Evolutionary conservation across 1,140 invertebrate genomes (phyloP), one percentile per base, ranked within the genome.

Genomic region (Drosophila suzukii): DNA sequence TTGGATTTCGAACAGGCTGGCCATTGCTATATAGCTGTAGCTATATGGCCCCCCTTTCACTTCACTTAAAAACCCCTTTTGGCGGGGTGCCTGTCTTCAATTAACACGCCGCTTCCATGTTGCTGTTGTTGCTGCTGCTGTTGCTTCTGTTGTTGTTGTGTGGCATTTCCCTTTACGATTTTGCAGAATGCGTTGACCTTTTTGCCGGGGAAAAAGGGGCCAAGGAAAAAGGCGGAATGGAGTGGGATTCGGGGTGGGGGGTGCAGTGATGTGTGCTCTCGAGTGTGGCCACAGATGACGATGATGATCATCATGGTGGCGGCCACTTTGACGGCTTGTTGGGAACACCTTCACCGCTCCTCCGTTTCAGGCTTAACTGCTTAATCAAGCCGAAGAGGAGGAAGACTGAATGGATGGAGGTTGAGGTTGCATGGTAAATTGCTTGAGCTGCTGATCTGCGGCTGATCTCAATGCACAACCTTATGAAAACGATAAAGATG

Each of bases 101-200:
- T 86, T 86, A 86, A 86, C 83, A 88, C 83, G 83, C 83, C 79
- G 83, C 83, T 83, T 83, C 78, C 76, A 67, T 49, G 55, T 65
- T 63, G 79, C 49, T 54, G 78, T 15, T 60, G 70, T 12, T 68
- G 74, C 12, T 46, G 68, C n/a, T 66, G 65, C 7, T 66, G 57
- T 11, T 68, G 75, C 34, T 7, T 6, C 30, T 49, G 68, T 49
- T 77, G 79, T 20, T 76, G 66, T 62, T 86, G 83, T 86, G 83
- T 86, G 83, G 83, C 83, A 86, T 88, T 86, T 86, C 79, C 83
- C 83, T 86, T 88, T 79, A 70, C 75, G 41, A 74, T 76, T 74
- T 63, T 61, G 47, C 59, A 70, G 83, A 86, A 86, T 86, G 83
- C 83, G 83, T 86, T 86, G 83, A 86, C 83, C 83, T 86, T 88